These are phyloP conservation scores for Ginglymostoma cirratum DNA, from an alignment of 2,113 vertebrate genomes.

Conservation along the genomic window DNA sequence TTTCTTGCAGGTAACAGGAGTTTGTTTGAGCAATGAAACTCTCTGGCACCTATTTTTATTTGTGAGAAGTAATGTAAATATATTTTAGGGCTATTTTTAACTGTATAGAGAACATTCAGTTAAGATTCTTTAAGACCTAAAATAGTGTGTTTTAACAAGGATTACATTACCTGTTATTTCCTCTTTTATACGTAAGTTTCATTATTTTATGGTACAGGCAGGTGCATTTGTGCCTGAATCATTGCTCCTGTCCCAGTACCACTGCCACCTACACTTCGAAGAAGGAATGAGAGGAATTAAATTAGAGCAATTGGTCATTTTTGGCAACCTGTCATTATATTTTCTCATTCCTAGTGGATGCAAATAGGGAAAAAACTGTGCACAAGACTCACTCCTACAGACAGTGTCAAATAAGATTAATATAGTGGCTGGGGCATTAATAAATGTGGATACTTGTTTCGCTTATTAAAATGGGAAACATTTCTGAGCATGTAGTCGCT, in stretches of 20 bases:
- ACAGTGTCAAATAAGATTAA: neutral
- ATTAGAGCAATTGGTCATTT: neutral
- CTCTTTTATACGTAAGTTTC: neutral
- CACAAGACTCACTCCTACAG: neutral
- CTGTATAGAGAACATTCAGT: neutral
- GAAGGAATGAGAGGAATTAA: neutral
- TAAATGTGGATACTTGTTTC: neutral
- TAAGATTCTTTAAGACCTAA: neutral
- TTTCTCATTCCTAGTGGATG: neutral
- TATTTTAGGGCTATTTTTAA: neutral
- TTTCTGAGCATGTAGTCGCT: neutral
- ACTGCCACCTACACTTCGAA: neutral
- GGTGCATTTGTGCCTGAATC: neutral
- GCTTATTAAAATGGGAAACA: neutral
- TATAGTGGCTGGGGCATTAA: neutral
- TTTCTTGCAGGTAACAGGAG: neutral
- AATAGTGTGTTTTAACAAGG: neutral
- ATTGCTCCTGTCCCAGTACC: neutral
- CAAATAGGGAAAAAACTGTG: neutral
- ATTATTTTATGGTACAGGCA: neutral
- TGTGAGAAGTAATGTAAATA: neutral
- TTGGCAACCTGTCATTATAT: neutral
- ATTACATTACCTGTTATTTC: neutral
- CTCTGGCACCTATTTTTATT: neutral
- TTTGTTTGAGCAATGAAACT: neutral